Evolutionary conservation across 1,140 invertebrate species (phyloP).

Genomic region (Melitaea cinxia): DNA sequence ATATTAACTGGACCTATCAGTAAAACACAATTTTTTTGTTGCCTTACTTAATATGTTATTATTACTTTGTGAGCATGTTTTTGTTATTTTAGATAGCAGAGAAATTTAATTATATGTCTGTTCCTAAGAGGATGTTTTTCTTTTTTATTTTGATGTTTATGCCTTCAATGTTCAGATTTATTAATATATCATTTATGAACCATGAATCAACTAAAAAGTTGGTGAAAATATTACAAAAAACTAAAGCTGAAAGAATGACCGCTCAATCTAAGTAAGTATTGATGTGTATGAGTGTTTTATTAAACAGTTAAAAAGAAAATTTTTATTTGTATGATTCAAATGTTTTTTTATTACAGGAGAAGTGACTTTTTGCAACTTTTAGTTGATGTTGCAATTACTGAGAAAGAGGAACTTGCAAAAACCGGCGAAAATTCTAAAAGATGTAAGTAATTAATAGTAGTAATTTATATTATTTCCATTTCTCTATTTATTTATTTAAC

Average conservation of each 20-base stretch:
- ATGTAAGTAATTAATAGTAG: conserved; percentile 38
- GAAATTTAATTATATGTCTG: conserved; percentile 63
- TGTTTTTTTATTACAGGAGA: conserved; percentile 45
- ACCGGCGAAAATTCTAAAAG: conserved; percentile 35
- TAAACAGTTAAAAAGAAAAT: background rate
- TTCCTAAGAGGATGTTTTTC: conserved; percentile 50
- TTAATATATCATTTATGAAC: conserved; percentile 47
- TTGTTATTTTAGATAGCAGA: conserved; percentile 62
- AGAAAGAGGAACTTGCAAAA: conserved; percentile 48
- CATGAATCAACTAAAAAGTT: conserved; percentile 29
- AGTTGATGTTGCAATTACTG: conserved; percentile 62
- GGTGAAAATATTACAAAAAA: conserved; percentile 35
- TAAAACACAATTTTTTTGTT: too few species aligned
- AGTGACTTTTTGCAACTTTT: conserved; percentile 72
- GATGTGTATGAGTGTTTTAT: background rate
- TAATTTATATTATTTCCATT: too few species aligned
- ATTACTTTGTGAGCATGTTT: background rate
- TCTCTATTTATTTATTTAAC: too few species aligned
- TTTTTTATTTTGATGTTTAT: conserved; percentile 57
- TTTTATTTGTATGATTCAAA: too few species aligned
- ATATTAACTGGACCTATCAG: too few species aligned
- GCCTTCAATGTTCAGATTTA: conserved; percentile 43
- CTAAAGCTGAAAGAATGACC: conserved; percentile 37
- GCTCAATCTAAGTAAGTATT: conserved; percentile 43
- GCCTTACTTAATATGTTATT: background rate